Evolutionary conservation across 37 sponge, comb jelly and placozoan species (phyloP).

Genomic region (Halisarca cf. caerulea): DNA sequence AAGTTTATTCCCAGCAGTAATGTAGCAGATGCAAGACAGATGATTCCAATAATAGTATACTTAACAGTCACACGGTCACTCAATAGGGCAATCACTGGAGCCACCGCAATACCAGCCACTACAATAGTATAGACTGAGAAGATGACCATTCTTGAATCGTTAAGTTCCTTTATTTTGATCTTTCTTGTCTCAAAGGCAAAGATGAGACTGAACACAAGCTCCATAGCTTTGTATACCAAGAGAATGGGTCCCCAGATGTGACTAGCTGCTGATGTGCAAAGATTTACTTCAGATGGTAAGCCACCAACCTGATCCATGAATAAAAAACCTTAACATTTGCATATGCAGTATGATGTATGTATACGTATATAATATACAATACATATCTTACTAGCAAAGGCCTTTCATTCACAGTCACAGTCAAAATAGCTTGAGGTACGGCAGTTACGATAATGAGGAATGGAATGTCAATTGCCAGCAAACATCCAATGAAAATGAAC

Average conservation of each 20-base stretch:
- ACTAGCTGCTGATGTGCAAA: conserved; percentile 13
- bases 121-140: conserved; percentile 60
- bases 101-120: conserved; percentile 44
- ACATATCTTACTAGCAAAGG: not conserved
- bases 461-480: conserved; percentile 36
- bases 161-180: conserved; percentile 32
- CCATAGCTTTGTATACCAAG: conserved; percentile 53
- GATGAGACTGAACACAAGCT: conserved; percentile 52
- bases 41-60: conserved; percentile 50
- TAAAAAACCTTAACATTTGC: not conserved
- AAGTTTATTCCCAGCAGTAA: conserved; percentile 19
- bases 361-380: too few relatives aligned
- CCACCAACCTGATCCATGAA: not conserved
- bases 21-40: conserved; percentile 21
- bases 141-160: conserved; percentile 41
- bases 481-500: conserved; percentile 45
- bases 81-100: conserved; percentile 41
- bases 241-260: conserved; percentile 39
- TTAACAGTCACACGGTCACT: conserved; percentile 8
- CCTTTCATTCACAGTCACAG: not conserved
- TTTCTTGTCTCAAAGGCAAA: conserved; percentile 55
- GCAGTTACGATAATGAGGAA: conserved; percentile 53
- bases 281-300: not conserved
- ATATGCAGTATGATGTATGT: too few relatives aligned
- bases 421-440: conserved; percentile 44